Percentiles rank a stretch among this genome's conserved stretches.
Conservation (phyloP, 2,113 vertebrate species). For the human (Homo sapiens) region DNA sequence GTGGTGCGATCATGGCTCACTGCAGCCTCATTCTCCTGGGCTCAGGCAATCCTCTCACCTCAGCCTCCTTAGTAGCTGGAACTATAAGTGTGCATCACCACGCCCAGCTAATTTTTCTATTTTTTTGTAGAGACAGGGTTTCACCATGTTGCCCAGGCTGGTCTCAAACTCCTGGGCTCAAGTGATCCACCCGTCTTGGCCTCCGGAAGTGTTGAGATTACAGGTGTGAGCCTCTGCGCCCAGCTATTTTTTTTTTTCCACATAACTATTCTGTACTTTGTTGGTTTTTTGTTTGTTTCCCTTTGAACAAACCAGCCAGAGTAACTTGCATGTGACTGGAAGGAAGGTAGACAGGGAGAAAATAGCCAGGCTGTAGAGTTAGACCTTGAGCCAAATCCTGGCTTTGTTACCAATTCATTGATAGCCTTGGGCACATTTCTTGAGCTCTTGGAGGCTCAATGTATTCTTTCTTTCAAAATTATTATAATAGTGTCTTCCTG, state of each 20-base stretch:
- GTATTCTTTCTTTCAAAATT: background rate
- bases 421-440: background rate
- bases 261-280: background rate
- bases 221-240: background rate
- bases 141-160: too few species aligned
- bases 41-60: too few species aligned
- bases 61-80: too few species aligned
- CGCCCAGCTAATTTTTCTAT: too few species aligned
- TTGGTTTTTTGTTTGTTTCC: background rate
- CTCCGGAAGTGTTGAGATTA: too few species aligned
- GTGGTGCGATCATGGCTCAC: too few species aligned
- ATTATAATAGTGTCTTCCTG: background rate
- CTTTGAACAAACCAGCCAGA: background rate
- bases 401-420: background rate
- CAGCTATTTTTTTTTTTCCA: background rate
- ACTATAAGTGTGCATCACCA: too few species aligned
- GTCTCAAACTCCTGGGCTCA: too few species aligned
- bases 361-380: background rate
- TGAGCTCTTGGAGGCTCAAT: background rate
- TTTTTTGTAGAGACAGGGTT: too few species aligned
- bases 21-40: too few species aligned
- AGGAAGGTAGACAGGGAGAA: background rate
- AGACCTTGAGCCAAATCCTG: background rate
- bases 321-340: background rate
- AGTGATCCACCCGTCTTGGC: too few species aligned